A percentile compares a stretch with the other conserved stretches of the same genome.
Evolutionary conservation across 64 coral and sea anemone genomes (phyloP).

Genomic region (Platygyra sinensis): DNA sequence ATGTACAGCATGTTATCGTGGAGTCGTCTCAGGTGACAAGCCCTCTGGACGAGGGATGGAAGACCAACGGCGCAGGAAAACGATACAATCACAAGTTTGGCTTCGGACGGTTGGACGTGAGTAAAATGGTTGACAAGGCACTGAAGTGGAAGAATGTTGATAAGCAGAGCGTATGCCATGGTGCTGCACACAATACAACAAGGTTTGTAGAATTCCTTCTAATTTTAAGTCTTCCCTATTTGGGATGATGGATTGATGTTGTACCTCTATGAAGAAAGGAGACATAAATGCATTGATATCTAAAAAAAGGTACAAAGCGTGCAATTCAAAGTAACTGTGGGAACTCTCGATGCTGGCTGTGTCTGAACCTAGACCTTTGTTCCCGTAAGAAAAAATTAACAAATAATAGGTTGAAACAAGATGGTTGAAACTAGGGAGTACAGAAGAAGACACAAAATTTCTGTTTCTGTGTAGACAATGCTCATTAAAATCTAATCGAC

Average conservation of each 20-base stretch:
- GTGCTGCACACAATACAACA: conserved; percentile 37
- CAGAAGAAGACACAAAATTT: too few relatives aligned
- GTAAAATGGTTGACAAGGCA: conserved; percentile 78
- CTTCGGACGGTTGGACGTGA: conserved; percentile 90
- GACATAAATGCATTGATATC: too few relatives aligned
- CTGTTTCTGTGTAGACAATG: neutral
- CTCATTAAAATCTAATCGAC: neutral
- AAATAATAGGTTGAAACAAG: too few relatives aligned
- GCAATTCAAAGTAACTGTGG: too few relatives aligned
- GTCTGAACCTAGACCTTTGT: too few relatives aligned
- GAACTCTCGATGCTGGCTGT: too few relatives aligned
- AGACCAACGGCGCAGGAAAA: conserved; percentile 88
- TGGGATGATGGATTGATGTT: too few relatives aligned
- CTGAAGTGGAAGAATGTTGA: conserved; percentile 82
- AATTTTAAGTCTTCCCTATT: neutral
- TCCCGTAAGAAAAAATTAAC: too few relatives aligned
- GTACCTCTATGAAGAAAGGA: too few relatives aligned
- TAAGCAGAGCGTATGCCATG: conserved; percentile 67
- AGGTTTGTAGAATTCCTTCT: conserved; percentile 47
- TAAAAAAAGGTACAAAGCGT: too few relatives aligned
- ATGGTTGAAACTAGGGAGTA: too few relatives aligned
- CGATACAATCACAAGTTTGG: conserved; percentile 97
- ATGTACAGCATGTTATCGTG: conserved; percentile 91
- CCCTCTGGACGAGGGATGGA: conserved; percentile 94
- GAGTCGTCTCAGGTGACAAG: conserved; percentile 93